Evolutionary conservation across 2,113 vertebrate species (phyloP).

Genomic region (Siniperca chuatsi): DNA sequence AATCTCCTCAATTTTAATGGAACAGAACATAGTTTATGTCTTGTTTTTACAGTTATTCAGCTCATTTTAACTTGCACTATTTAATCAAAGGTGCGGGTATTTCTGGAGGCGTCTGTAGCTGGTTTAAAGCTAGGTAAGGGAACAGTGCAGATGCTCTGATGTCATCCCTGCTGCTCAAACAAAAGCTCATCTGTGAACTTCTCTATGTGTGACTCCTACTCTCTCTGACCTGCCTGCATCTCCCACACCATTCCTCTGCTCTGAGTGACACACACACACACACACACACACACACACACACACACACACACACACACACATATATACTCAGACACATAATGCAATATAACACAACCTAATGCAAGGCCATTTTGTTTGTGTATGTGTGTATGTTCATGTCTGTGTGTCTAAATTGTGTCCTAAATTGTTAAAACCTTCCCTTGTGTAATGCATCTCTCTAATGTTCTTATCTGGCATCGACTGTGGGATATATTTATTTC

Average conservation of each 20-base stretch:
- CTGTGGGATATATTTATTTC: conserved; percentile 55
- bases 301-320: conserved; percentile 14
- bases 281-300: conserved; percentile 21
- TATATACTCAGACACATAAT: conserved; percentile 40
- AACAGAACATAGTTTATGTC: conserved; percentile 15
- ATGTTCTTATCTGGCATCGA: conserved; percentile 57
- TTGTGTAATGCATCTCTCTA: conserved; percentile 62
- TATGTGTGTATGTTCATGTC: conserved; percentile 12
- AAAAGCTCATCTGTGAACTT: conserved; percentile 58
- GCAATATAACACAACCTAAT: conserved; percentile 52
- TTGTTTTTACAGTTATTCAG: conserved; percentile 17
- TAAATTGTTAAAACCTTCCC: conserved; percentile 62
- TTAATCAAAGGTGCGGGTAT: conserved; percentile 42
- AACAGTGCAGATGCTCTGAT: conserved; percentile 33
- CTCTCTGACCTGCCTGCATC: conserved; percentile 41
- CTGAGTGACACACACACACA: conserved; percentile 29
- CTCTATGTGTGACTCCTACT: conserved; percentile 52
- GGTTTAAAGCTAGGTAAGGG: conserved; percentile 38
- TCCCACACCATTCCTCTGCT: conserved; percentile 38
- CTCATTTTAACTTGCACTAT: not conserved
- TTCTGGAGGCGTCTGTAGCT: conserved; percentile 19
- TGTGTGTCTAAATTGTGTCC: conserved; percentile 30
- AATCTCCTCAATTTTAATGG: conserved; percentile 1
- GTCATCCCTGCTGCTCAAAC: conserved; percentile 54
- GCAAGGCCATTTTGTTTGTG: conserved; percentile 39